These are phyloP conservation scores for Agapostemon virescens DNA, from an alignment of 2,888 invertebrate species.

Conservation along the genomic window DNA sequence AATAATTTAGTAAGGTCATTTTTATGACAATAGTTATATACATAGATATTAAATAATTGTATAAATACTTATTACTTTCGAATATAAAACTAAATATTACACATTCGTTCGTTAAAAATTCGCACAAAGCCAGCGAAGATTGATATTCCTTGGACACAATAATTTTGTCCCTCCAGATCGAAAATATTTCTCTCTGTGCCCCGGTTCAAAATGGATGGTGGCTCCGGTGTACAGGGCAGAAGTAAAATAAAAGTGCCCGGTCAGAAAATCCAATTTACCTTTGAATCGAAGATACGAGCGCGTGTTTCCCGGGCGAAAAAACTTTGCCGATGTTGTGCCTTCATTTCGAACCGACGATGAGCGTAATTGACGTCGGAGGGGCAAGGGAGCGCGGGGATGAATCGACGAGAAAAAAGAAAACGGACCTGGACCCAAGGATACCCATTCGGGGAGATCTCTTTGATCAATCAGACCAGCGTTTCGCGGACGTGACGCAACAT, in stretches of 20 bases:
- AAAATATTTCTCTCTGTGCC: too few species aligned
- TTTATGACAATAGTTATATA: too few species aligned
- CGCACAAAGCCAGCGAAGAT: too few species aligned
- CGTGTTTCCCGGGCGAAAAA: constrained; percentile 48
- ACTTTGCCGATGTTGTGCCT: constrained; percentile 35
- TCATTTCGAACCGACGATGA: constrained; percentile 47
- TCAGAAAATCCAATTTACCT: constrained; percentile 42
- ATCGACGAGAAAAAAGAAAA: not conserved
- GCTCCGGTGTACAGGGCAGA: not conserved
- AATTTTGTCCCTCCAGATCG: too few species aligned
- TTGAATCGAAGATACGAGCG: constrained; percentile 19
- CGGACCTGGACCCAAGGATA: constrained; percentile 21
- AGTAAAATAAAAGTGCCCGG: constrained; percentile 28
- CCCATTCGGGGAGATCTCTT: constrained; percentile 54
- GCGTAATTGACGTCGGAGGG: constrained; percentile 52
- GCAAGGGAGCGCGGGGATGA: not conserved
- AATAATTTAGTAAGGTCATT: too few species aligned
- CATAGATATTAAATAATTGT: too few species aligned
- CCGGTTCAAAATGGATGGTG: not conserved
- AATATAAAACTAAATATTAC: too few species aligned
- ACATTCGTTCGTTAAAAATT: too few species aligned
- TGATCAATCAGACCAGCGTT: constrained; percentile 64
- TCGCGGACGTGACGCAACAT: constrained; percentile 63
- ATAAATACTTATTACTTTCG: too few species aligned
- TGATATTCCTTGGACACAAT: too few species aligned